Conservation (phyloP, 2,797 vertebrate genomes). For the Betta splendens region DNA sequence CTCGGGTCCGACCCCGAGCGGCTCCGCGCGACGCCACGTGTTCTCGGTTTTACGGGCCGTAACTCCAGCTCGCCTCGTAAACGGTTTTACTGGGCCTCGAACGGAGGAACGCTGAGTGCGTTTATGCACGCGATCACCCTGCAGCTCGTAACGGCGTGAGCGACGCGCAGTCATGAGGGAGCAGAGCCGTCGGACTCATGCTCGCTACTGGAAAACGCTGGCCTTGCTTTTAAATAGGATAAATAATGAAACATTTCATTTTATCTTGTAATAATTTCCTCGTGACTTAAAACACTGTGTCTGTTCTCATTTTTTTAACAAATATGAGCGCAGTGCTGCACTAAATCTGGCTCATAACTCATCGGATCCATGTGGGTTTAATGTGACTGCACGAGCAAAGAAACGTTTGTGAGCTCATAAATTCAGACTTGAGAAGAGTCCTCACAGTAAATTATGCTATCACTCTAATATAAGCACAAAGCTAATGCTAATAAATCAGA, state of each 20-base stretch:
- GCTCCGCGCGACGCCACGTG: constrained; percentile 47
- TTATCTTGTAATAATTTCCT: no score
- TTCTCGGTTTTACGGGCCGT: constrained; percentile 54
- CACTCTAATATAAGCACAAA: no score
- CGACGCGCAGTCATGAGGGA: neutral
- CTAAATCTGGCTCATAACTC: neutral
- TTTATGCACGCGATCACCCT: constrained; percentile 41
- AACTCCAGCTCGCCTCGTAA: constrained; percentile 59
- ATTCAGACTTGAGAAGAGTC: constrained; percentile 8
- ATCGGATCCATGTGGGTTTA: constrained; percentile 8
- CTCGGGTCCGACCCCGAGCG: constrained; percentile 57
- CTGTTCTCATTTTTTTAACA: no score
- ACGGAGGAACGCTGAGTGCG: constrained; percentile 37
- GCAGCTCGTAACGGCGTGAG: neutral
- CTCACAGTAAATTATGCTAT: no score
- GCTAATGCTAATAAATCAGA: no score
- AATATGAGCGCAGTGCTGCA: no score
- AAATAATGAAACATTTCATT: no score
- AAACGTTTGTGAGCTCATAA: constrained; percentile 15
- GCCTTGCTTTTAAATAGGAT: no score
- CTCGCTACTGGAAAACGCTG: neutral
- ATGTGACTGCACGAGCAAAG: no score
- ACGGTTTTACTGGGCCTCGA: constrained; percentile 56
- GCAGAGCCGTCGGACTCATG: no score
- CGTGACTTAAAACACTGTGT: no score